Percentiles rank a stretch among this genome's conserved stretches.
phyloP scores from a whole-genome alignment of 1,140 invertebrate genomes.

The Caenorhabditis remanei region DNA sequence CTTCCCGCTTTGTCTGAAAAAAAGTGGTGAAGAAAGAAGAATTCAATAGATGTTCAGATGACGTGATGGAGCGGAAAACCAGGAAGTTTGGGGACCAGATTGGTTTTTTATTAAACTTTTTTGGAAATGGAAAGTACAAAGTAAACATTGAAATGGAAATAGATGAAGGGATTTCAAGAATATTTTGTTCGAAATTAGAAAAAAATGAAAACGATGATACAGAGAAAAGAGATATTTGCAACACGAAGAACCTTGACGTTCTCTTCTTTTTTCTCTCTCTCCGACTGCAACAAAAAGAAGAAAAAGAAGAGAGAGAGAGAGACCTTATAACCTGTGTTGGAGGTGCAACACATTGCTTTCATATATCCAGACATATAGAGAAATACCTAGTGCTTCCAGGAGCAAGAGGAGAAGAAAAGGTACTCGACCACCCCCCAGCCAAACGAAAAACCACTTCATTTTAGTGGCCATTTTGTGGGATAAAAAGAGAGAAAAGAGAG shows the following conservation, averaged over 20 bases:
- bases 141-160: not conserved
- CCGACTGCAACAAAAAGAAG: not conserved
- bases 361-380: not conserved
- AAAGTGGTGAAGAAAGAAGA: not conserved
- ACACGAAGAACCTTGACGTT: not conserved
- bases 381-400: conserved; percentile 28
- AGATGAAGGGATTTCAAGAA: too few relatives aligned
- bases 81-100: not conserved
- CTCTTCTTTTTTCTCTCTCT: not conserved
- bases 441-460: conserved; percentile 41
- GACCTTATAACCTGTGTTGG: conserved; percentile 36
- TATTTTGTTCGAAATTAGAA: not conserved
- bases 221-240: not conserved
- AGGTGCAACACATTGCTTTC: conserved; percentile 3
- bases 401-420: not conserved
- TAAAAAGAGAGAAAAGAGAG: conserved; percentile 10
- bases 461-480: conserved; percentile 45
- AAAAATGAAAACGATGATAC: not conserved
- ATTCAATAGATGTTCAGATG: conserved; percentile 12
- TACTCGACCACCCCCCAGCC: not conserved
- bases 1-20: not conserved
- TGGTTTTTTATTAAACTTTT: not conserved
- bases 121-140: not conserved
- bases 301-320: not conserved
- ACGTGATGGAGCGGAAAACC: conserved; percentile 11